A percentile compares a stretch with the other conserved stretches of the same genome.
These are phyloP conservation scores for Drosophila miranda DNA, from an alignment of 1,140 invertebrate species.

Conservation along the genomic window DNA sequence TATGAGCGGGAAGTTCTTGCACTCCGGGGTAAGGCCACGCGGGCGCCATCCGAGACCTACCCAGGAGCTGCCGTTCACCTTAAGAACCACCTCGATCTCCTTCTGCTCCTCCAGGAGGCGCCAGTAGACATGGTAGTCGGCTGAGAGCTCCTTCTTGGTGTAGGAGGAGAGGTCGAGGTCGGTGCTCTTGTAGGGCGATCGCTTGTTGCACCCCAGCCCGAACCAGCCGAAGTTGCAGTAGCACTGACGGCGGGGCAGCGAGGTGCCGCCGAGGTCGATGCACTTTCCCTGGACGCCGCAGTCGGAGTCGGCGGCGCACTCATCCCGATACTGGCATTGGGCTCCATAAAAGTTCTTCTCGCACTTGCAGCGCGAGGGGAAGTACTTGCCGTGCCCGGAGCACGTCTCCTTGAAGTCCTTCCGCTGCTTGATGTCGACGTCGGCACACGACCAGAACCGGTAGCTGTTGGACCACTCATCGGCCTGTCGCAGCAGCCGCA, in stretches of 20 bases:
- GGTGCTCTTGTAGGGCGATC: conserved; percentile 86
- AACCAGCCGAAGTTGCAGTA: conserved; percentile 95
- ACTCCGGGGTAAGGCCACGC: conserved; percentile 86
- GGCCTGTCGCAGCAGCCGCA: conserved; percentile 93
- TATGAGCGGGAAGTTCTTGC: conserved; percentile 89
- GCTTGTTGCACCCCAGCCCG: conserved; percentile 89
- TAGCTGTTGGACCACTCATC: conserved; percentile 93
- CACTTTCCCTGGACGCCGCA: conserved; percentile 93
- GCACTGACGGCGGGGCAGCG: conserved; percentile 91
- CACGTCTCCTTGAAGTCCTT: conserved; percentile 91
- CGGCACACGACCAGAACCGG: conserved; percentile 97
- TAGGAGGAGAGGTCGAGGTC: conserved; percentile 87
- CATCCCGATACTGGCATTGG: conserved; percentile 92
- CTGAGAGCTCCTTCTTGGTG: conserved; percentile 87
- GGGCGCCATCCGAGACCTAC: conserved; percentile 94
- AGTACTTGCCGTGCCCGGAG: conserved; percentile 90
- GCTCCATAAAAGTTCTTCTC: conserved; percentile 91
- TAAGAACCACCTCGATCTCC: conserved; percentile 92
- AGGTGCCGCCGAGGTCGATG: conserved; percentile 90
- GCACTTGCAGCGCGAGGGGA: conserved; percentile 91
- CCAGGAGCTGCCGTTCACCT: conserved; percentile 93
- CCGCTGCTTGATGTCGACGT: conserved; percentile 92
- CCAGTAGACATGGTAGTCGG: conserved; percentile 91
- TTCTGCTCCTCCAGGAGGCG: conserved; percentile 89
- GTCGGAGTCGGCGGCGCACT: conserved; percentile 91